Conservation (phyloP, 2,797 vertebrate species). For the Acrocephalus scirpaceus region DNA sequence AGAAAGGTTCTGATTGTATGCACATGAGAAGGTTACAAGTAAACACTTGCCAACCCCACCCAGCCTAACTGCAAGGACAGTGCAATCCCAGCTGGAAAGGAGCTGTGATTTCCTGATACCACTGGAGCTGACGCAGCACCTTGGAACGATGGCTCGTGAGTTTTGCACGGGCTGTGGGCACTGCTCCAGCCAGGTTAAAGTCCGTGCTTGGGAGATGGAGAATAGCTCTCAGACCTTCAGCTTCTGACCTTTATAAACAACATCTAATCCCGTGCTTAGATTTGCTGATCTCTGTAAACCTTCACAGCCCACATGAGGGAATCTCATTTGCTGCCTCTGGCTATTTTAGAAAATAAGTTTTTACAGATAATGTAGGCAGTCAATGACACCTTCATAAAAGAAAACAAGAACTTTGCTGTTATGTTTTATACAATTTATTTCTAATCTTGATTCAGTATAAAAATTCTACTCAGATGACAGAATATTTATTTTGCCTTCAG, state of each 20-base stretch:
- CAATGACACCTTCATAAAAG: background rate
- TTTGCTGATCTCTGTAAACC: background rate
- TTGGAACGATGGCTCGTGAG: rapidly evolving
- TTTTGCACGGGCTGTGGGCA: background rate
- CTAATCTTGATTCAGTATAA: background rate
- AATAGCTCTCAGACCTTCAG: background rate
- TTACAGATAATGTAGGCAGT: background rate
- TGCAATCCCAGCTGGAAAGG: background rate
- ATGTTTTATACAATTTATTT: background rate
- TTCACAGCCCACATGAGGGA: background rate
- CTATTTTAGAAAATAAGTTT: background rate
- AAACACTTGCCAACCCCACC: background rate
- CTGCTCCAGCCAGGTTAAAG: background rate
- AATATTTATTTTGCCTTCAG: background rate
- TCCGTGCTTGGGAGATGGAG: background rate
- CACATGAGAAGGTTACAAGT: background rate
- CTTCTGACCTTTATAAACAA: background rate
- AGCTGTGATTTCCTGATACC: background rate
- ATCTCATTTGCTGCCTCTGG: background rate
- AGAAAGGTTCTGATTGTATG: background rate
- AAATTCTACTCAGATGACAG: background rate
- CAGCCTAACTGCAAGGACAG: background rate
- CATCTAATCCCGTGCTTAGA: background rate
- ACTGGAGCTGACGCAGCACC: background rate
- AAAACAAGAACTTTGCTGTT: background rate